Evolutionary conservation across 2,113 vertebrate genomes (phyloP).

Genomic region (Notarius quadriscutis): DNA sequence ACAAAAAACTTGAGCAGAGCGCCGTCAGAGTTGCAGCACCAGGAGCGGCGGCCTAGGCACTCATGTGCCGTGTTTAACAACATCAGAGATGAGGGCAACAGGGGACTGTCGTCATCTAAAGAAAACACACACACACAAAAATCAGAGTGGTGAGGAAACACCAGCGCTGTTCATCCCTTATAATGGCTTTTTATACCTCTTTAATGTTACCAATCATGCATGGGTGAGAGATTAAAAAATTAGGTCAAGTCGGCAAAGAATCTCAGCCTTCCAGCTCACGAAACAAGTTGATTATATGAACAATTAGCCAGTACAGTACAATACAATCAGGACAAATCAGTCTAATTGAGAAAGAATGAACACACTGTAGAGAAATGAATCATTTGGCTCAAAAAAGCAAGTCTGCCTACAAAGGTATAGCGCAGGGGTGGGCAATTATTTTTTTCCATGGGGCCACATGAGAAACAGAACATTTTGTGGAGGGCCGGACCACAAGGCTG

Average conservation of each 20-base stretch:
- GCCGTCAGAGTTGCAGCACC: conserved; percentile 93
- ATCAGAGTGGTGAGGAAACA: neutral
- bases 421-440: no score
- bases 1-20: conserved; percentile 93
- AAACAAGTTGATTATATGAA: neutral
- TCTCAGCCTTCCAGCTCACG: neutral
- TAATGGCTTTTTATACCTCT: neutral
- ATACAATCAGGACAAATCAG: neutral
- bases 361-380: neutral
- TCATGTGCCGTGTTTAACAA: conserved; percentile 95
- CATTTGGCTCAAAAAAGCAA: neutral
- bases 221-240: neutral
- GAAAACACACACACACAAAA: conserved; percentile 33
- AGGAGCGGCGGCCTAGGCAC: conserved; percentile 88
- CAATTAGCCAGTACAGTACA: neutral
- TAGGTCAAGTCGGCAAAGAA: neutral
- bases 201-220: neutral
- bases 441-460: no score
- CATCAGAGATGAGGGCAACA: conserved; percentile 95
- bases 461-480: no score
- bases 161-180: neutral
- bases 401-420: neutral
- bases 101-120: conserved; percentile 77
- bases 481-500: no score
- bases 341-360: neutral